Percentiles rank a stretch among this genome's conserved stretches.
Conservation (phyloP, 2,797 vertebrate species). For the Sebastes matsubarae region DNA sequence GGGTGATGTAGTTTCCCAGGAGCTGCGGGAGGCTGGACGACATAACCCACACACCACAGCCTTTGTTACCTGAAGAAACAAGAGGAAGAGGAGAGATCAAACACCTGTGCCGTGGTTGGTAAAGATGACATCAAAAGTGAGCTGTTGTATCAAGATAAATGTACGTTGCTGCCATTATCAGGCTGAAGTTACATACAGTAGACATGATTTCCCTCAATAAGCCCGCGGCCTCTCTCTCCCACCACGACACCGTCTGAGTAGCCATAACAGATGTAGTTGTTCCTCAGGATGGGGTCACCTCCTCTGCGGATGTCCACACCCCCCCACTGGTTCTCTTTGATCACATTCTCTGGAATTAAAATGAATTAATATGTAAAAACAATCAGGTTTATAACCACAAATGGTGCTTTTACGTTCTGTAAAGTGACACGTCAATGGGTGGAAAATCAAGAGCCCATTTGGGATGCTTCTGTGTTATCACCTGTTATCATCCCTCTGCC, state of each 20-base stretch:
- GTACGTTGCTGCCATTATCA: background rate
- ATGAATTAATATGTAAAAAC: background rate
- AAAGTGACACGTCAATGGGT: background rate
- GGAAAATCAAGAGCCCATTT: background rate
- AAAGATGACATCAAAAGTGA: background rate
- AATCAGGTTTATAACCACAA: background rate
- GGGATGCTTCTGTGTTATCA: conserved; percentile 46
- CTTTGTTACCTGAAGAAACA: conserved; percentile 87
- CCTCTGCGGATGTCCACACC: conserved; percentile 91
- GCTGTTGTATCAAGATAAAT: background rate
- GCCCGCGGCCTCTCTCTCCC: conserved; percentile 89
- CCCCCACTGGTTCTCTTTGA: conserved; percentile 94
- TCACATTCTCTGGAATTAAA: conserved; percentile 87
- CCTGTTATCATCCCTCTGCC: conserved; percentile 93
- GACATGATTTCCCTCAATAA: conserved; percentile 92
- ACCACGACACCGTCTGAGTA: conserved; percentile 92
- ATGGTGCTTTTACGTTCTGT: background rate
- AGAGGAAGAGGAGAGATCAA: background rate
- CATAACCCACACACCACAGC: conserved; percentile 94
- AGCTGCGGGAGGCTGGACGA: conserved; percentile 92
- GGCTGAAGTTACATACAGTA: conserved; percentile 81
- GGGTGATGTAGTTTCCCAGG: conserved; percentile 88
- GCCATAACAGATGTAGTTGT: conserved; percentile 92
- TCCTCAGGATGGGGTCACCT: conserved; percentile 88
- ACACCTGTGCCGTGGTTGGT: background rate